These are phyloP conservation scores for Tupaia tana DNA, from an alignment of 2,113 vertebrate species.

Conservation along the genomic window DNA sequence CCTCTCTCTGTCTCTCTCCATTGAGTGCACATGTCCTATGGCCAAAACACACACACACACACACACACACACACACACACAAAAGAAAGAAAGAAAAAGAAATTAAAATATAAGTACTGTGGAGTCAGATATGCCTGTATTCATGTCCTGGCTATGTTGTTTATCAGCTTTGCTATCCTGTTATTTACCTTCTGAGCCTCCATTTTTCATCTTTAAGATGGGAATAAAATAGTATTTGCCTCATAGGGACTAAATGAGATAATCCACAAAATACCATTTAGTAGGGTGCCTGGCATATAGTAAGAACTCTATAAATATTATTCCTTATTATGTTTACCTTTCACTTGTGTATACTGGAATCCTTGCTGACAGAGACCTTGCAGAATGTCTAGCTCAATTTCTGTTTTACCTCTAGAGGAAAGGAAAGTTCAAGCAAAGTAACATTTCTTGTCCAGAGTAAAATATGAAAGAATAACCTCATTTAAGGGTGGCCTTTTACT, in stretches of 20 bases:
- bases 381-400: not conserved
- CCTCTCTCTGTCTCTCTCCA: too few relatives aligned
- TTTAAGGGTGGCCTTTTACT: not conserved
- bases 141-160: not conserved
- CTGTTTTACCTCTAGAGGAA: not conserved
- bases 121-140: not conserved
- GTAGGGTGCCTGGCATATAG: not conserved
- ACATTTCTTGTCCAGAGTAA: not conserved
- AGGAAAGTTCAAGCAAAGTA: not conserved
- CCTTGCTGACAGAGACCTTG: not conserved
- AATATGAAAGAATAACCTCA: not conserved
- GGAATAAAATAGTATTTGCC: not conserved
- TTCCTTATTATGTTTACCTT: not conserved
- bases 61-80: too few relatives aligned
- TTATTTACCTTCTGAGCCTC: not conserved
- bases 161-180: not conserved
- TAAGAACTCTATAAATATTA: not conserved
- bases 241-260: not conserved
- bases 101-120: conserved; percentile 30
- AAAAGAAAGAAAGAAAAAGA: not conserved
- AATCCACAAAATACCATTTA: not conserved
- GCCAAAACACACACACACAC: too few relatives aligned
- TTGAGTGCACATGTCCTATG: too few relatives aligned
- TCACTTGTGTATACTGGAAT: not conserved
- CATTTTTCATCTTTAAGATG: not conserved